A percentile compares a stretch with the other conserved stretches of the same genome.
Conservation (phyloP, 1,140 invertebrate genomes). For the Hyles vespertilio region DNA sequence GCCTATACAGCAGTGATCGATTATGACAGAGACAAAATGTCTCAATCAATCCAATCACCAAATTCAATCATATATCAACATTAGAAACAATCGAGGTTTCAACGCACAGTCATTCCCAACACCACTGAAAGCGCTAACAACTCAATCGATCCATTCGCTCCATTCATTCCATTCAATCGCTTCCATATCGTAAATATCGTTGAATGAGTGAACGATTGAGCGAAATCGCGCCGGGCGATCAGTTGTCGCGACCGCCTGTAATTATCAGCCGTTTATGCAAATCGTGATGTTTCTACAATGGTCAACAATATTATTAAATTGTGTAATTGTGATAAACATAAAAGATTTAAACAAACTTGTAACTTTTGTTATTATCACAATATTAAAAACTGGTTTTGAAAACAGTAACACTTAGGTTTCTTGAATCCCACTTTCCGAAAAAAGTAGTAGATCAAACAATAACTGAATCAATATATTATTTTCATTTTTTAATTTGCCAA, state of each 20-base stretch:
- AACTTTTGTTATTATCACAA: too few relatives aligned
- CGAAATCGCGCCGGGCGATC: conserved; percentile 30
- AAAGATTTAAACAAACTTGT: too few relatives aligned
- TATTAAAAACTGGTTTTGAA: too few relatives aligned
- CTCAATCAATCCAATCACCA: too few relatives aligned
- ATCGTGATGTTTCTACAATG: conserved; percentile 19
- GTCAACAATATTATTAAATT: neutral
- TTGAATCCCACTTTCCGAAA: too few relatives aligned
- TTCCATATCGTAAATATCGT: conserved; percentile 30
- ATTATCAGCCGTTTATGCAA: conserved; percentile 33
- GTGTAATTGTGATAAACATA: neutral
- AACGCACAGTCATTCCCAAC: conserved; percentile 4
- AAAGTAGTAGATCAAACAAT: too few relatives aligned
- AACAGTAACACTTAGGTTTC: too few relatives aligned
- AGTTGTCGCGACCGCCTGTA: conserved; percentile 33
- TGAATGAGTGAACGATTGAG: conserved; percentile 34
- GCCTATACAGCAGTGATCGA: neutral
- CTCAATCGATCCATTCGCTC: conserved; percentile 38
- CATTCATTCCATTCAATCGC: conserved; percentile 42
- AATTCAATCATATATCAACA: too few relatives aligned
- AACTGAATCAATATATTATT: too few relatives aligned
- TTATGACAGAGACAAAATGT: too few relatives aligned
- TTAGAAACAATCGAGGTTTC: too few relatives aligned
- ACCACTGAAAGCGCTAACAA: conserved; percentile 31
- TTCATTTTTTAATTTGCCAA: too few relatives aligned